Base-by-base conservation (phyloP, 2,888 invertebrate species). In the Lobophora halterata region DNA sequence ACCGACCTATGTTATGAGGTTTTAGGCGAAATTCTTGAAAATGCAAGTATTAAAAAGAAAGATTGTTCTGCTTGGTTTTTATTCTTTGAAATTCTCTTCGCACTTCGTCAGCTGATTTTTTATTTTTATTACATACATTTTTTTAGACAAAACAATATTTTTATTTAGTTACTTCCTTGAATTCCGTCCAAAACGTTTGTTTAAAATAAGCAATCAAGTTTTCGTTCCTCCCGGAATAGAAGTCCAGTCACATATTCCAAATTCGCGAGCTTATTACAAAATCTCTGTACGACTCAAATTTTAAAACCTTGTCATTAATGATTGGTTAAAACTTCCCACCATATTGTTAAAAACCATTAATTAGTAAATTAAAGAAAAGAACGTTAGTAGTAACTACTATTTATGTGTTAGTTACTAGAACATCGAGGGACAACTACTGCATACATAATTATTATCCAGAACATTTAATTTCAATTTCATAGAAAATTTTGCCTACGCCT, bases 281-380 rank as follows among this genome's bases (percentile, higher is more conserved):
- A 9, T 20, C 30, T 8, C 7, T 12, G 16, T 26, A 10, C 10
- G n/a, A n/a, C n/a, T 49, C 21, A 44, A 43, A 11, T 49, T 26
- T 19, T 18, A 51, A n/a, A n/a, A n/a, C n/a, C n/a, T n/a, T 46
- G 48, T 33, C 23, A 37, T 14, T 21, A 47, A 38, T 52, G 46
- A 40, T 47, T 36, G 19, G 39, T 46, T 48, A 45, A 52, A 49
- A 37, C 28, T 57, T 58, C 56, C 63, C 58, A 57, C 49, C 55
- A 51, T 48, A 30, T 46, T 49, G 43, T 51, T 55, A 57, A 44
- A 47, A 49, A 53, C 40, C 18, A 52, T 62, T 65, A 61, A 56
- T 62, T 44, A 55, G 55, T 69, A 63, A 65, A 72, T 63, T 67
- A 66, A 65, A 65, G 71, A 68, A 61, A 55, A 55, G 57, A 64